Percentiles rank a stretch among this genome's conserved stretches.
Evolutionary conservation across 2,888 invertebrate genomes (phyloP).

Genomic region (Trissonchulus latispiculum): DNA sequence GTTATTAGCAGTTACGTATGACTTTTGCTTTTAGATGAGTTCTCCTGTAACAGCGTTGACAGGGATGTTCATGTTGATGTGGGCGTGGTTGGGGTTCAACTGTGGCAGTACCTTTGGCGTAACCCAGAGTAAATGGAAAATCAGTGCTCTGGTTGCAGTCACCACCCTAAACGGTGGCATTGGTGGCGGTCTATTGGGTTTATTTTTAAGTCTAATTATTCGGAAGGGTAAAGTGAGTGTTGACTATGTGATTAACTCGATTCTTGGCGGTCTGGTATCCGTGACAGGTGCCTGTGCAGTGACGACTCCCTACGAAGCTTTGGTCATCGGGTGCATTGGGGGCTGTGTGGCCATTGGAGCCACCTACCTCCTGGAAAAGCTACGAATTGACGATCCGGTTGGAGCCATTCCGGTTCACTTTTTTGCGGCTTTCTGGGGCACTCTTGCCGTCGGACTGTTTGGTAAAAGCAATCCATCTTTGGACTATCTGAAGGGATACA

Average conservation of each 20-base stretch:
- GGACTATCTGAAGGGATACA: background rate
- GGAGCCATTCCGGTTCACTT: conserved; percentile 77
- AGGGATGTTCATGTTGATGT: background rate
- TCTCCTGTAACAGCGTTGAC: background rate
- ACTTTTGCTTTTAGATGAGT: background rate
- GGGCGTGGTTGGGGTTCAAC: conserved; percentile 2
- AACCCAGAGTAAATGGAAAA: background rate
- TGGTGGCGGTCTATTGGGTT: background rate
- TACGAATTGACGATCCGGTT: conserved; percentile 77
- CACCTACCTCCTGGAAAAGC: conserved; percentile 58
- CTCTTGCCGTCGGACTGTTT: conserved; percentile 3
- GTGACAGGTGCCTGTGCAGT: background rate
- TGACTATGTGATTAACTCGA: background rate
- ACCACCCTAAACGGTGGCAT: too few species aligned
- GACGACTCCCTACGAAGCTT: background rate
- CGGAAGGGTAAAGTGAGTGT: background rate
- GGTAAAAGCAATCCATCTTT: background rate
- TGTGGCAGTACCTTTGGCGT: background rate
- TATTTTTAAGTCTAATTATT: background rate
- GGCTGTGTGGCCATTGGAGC: background rate
- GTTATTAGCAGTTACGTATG: too few species aligned
- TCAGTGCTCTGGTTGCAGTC: background rate
- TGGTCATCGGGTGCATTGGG: background rate
- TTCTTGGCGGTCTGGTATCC: background rate
- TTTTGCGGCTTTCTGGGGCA: conserved; percentile 14